Evolutionary conservation across 2,797 vertebrate species (phyloP).

Genomic region (Gephyroberyx darwinii): DNA sequence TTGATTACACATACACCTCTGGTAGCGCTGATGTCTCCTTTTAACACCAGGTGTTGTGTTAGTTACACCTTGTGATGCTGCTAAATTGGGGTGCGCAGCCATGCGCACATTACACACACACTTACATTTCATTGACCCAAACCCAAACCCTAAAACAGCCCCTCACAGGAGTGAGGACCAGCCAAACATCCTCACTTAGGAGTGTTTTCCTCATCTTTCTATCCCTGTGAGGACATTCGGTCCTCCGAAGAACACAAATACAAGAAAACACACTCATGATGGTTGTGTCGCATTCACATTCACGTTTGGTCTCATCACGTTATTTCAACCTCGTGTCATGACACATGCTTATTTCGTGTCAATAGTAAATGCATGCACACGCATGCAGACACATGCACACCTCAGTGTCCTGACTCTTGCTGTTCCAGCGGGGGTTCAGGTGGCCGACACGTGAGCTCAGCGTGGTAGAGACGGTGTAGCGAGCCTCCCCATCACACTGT

Average conservation of each 20-base stretch:
- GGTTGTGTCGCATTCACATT: background rate
- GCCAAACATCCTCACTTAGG: too few relatives aligned
- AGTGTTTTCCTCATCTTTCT: too few relatives aligned
- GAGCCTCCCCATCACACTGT: slow-evolving; percentile 86
- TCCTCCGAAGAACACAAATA: too few relatives aligned
- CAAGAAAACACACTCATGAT: too few relatives aligned
- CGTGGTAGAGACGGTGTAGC: slow-evolving; percentile 85
- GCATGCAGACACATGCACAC: slow-evolving; percentile 43
- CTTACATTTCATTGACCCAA: too few relatives aligned
- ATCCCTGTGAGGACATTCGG: too few relatives aligned
- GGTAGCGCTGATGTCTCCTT: too few relatives aligned
- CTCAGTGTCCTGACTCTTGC: slow-evolving; percentile 89
- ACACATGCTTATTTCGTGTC: background rate
- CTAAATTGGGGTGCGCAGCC: background rate
- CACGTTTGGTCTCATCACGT: background rate
- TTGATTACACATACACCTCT: too few relatives aligned
- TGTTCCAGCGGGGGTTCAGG: slow-evolving; percentile 95
- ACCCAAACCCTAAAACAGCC: too few relatives aligned
- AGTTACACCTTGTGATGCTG: too few relatives aligned
- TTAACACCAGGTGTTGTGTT: too few relatives aligned
- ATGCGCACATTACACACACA: background rate
- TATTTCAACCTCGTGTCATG: background rate
- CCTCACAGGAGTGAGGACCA: too few relatives aligned
- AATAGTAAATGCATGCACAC: background rate
- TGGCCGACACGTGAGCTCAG: slow-evolving; percentile 88